Evolutionary conservation across 2,888 invertebrate genomes (phyloP).

Genomic region (Adelognathus sp.): DNA sequence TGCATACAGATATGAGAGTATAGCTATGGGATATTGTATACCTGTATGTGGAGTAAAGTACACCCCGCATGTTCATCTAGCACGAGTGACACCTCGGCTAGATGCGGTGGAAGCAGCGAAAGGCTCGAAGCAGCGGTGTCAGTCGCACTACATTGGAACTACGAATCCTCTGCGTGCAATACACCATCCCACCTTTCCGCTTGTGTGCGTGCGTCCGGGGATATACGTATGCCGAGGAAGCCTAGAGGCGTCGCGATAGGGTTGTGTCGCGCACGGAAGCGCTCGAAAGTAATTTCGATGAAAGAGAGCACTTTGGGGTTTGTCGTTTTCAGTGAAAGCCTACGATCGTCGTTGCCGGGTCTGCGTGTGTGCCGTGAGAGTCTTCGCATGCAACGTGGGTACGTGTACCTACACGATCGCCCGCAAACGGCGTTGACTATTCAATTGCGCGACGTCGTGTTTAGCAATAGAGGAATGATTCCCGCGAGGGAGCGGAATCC

Average conservation of each 20-base stretch:
- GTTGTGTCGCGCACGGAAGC: slow-evolving; percentile 13
- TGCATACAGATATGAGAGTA: slow-evolving; percentile 10
- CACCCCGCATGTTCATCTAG: slow-evolving; percentile 38
- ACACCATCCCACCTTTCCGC: not conserved
- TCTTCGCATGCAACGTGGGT: not conserved
- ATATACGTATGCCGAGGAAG: not conserved
- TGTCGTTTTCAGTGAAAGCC: not conserved
- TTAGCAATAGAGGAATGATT: not conserved
- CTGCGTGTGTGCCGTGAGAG: not conserved
- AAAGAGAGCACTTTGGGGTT: slow-evolving; percentile 42
- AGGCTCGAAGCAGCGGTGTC: slow-evolving; percentile 13
- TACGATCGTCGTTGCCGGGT: slow-evolving; percentile 2
- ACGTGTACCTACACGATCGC: not conserved
- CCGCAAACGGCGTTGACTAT: slow-evolving; percentile 14
- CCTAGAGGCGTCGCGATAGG: slow-evolving; percentile 8
- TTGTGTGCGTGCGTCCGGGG: not conserved
- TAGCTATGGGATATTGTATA: not conserved
- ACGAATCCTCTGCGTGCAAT: slow-evolving; percentile 3
- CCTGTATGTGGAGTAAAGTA: not conserved
- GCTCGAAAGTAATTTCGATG: slow-evolving; percentile 52
- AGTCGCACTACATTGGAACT: slow-evolving; percentile 22
- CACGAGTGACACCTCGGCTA: slow-evolving; percentile 38
- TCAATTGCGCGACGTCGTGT: slow-evolving; percentile 9
- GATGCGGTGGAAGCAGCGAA: slow-evolving; percentile 16
- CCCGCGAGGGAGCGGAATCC: not conserved